phyloP scores from a whole-genome alignment of 2,797 vertebrate genomes.

The Xenentodon cancila region DNA sequence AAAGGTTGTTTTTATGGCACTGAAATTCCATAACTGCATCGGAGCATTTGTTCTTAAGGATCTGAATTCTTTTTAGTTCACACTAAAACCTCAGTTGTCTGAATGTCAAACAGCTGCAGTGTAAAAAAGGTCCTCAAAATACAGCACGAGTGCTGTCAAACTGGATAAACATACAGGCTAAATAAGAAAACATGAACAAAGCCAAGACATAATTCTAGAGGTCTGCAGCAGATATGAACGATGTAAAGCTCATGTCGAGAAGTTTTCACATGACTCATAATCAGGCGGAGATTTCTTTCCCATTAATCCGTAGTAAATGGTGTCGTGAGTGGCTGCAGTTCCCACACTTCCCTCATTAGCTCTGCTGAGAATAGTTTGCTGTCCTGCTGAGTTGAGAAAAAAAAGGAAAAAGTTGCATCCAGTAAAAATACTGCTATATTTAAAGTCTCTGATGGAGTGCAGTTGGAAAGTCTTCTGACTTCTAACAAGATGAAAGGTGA shows the following conservation, averaged over 20 bases:
- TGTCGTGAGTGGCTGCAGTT: conserved; percentile 6
- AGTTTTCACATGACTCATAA: conserved; percentile 7
- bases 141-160: no score
- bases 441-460: conserved; percentile 17
- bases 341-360: conserved; percentile 17
- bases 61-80: no score
- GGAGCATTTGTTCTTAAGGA: no score
- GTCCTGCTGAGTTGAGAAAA: not conserved
- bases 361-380: conserved; percentile 6
- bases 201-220: not conserved
- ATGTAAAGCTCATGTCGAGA: not conserved
- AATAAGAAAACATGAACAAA: no score
- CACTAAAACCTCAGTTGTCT: no score
- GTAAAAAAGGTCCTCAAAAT: no score
- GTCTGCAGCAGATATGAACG: not conserved
- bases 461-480: not conserved
- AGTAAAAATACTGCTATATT: conserved; percentile 21
- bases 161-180: no score
- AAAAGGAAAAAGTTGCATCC: conserved; percentile 7
- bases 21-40: no score
- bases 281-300: not conserved
- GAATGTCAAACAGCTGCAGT: no score
- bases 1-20: no score
- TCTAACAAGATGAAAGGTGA: conserved; percentile 8
- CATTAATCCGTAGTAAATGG: not conserved